These are phyloP conservation scores for Fragum sueziense DNA, from an alignment of 2,888 invertebrate genomes.

Conservation along the genomic window DNA sequence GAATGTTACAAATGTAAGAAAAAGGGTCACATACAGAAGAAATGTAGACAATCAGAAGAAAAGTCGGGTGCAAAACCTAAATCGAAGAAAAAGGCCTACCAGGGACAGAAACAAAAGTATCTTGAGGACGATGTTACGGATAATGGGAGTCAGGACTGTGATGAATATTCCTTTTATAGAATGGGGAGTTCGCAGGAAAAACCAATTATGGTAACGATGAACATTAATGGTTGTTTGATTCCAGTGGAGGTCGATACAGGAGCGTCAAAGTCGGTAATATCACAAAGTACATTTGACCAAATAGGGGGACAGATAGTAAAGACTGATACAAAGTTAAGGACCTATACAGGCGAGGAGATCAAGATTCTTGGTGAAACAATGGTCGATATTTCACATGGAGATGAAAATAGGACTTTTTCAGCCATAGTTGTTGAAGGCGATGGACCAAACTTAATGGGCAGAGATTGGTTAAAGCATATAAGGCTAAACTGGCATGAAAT, in stretches of 20 bases:
- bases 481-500: constrained; percentile 26
- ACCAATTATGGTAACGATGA: too few species aligned
- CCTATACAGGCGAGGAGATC: constrained; percentile 18
- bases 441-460: too few species aligned
- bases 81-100: background rate
- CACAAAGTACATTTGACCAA: too few species aligned
- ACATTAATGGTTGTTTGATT: too few species aligned
- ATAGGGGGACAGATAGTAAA: background rate
- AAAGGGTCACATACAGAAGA: constrained; percentile 6
- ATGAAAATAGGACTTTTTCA: too few species aligned
- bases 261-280: too few species aligned
- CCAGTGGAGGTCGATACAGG: too few species aligned
- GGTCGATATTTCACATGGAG: constrained; percentile 13
- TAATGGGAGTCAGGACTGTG: too few species aligned
- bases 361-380: background rate
- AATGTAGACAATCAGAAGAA: background rate
- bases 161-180: constrained; percentile 6
- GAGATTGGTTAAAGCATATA: too few species aligned
- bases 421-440: too few species aligned
- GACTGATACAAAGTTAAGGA: constrained; percentile 6
- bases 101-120: constrained; percentile 7
- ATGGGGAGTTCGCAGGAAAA: constrained; percentile 15
- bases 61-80: background rate
- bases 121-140: too few species aligned
- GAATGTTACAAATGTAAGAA: constrained; percentile 15